Percentiles rank a stretch among this genome's conserved stretches.
Evolutionary conservation across 2,797 vertebrate species (phyloP).

Genomic region (Malacoraja senta): DNA sequence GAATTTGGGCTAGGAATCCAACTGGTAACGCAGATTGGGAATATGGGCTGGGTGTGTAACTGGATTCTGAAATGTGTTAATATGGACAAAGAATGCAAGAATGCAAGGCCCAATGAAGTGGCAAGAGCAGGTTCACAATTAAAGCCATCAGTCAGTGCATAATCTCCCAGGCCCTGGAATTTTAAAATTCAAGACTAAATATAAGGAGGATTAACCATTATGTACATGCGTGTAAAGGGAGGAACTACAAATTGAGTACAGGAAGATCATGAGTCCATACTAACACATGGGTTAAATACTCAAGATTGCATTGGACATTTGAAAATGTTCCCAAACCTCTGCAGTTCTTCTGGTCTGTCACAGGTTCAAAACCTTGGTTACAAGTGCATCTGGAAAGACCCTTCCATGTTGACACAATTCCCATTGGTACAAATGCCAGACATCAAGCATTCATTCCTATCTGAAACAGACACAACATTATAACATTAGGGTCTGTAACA

Average conservation of each 20-base stretch:
- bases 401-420: constrained; percentile 72
- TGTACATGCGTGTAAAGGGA: neutral
- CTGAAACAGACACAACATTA: constrained; percentile 50
- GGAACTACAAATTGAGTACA: neutral
- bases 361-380: constrained; percentile 65
- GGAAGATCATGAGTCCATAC: neutral
- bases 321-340: constrained; percentile 58
- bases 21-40: too few relatives aligned
- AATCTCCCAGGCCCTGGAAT: neutral
- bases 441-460: constrained; percentile 69
- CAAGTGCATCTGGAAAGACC: constrained; percentile 74
- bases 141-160: neutral
- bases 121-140: neutral
- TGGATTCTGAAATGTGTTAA: neutral
- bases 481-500: neutral
- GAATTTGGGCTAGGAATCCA: neutral
- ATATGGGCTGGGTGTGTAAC: neutral
- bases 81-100: neutral
- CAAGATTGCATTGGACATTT: neutral
- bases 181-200: neutral
- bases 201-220: neutral
- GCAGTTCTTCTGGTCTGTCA: constrained; percentile 65
- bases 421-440: constrained; percentile 67
- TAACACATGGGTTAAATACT: neutral
- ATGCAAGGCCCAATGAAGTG: neutral